Evolutionary conservation across 2,888 invertebrate species (phyloP), one percentile per base, ranked within the genome.

Genomic region (Drosophila pseudotalamancana): DNA sequence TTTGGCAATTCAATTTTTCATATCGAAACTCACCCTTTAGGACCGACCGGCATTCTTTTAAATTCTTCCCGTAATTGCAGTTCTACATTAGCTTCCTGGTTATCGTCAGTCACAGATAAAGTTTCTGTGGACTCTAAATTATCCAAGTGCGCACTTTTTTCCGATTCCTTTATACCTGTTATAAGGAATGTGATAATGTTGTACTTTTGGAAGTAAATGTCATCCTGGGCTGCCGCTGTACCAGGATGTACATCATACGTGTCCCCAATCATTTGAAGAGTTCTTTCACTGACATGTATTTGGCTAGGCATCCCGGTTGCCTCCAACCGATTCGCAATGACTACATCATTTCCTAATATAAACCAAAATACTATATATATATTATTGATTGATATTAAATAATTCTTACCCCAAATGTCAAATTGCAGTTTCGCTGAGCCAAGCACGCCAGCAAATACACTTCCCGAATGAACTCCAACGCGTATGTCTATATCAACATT

Each of bases 351-450:
- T 83, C 77, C 77, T 78, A 16, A 12, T 6, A 6, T 1, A 4
- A 42, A 25, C 19, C 0, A 6, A 27, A 21, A 25, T 3, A 48
- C 12, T 18, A 6, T 5, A 1, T 9, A 18, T 4, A 1, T 1
- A 6, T 4, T 2, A 8, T 2, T 0, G n/a, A 4, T 11, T 11
- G 12, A 11, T 32, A 32, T 89, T 95, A 95, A n/a, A n/a, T n/a
- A n/a, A n/a, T n/a, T n/a, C n/a, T n/a, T n/a, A 0, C 96, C 96
- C 96, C 98, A 99, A 69, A 99, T 95, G 89, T 99, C 99, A 89
- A 95, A 99, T 90, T 99, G 98, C 96, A 98, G 97, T 91, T 99
- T 99, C 67, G 95, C 94, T 8, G 96, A 94, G 0, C 99, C 99
- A 49, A 99, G 94, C 1, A 99, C 94, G 0, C 99, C 98, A 75